These are phyloP conservation scores for Eupithecia tripunctaria DNA, from an alignment of 2,888 invertebrate species.

Conservation along the genomic window DNA sequence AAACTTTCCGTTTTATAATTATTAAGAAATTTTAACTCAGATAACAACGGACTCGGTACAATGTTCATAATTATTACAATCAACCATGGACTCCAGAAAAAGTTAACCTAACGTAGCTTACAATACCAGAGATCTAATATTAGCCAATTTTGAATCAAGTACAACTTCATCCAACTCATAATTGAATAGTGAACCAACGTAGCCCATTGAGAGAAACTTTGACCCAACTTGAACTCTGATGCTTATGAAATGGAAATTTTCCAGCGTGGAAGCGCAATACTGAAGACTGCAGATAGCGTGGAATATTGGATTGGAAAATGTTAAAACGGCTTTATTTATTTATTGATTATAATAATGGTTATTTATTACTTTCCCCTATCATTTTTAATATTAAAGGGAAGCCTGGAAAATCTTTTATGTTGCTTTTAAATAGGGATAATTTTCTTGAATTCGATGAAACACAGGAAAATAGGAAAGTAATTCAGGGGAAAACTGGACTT, in stretches of 20 bases:
- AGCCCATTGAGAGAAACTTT: background rate
- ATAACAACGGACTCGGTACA: background rate
- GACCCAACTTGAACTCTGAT: background rate
- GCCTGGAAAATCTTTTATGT: too few relatives aligned
- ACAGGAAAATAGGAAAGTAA: too few relatives aligned
- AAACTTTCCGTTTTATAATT: too few relatives aligned
- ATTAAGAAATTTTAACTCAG: too few relatives aligned
- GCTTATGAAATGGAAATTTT: slow-evolving; percentile 10
- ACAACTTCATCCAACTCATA: slow-evolving; percentile 18
- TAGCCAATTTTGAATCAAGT: slow-evolving; percentile 5
- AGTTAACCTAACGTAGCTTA: too few relatives aligned
- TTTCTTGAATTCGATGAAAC: too few relatives aligned
- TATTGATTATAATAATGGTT: background rate
- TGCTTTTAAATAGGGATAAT: too few relatives aligned
- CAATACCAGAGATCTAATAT: background rate
- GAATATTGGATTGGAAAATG: background rate
- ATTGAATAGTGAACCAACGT: slow-evolving; percentile 9
- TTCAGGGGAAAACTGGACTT: too few relatives aligned
- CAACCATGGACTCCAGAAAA: background rate
- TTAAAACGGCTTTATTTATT: background rate
- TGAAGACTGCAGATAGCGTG: background rate
- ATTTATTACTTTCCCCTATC: too few relatives aligned
- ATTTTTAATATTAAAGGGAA: too few relatives aligned
- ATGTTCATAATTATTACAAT: too few relatives aligned
- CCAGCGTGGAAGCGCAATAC: background rate